Evolutionary conservation across 2,888 invertebrate genomes (phyloP), one percentile per base, ranked within the genome.

Genomic region (Odontomyia ornata): DNA sequence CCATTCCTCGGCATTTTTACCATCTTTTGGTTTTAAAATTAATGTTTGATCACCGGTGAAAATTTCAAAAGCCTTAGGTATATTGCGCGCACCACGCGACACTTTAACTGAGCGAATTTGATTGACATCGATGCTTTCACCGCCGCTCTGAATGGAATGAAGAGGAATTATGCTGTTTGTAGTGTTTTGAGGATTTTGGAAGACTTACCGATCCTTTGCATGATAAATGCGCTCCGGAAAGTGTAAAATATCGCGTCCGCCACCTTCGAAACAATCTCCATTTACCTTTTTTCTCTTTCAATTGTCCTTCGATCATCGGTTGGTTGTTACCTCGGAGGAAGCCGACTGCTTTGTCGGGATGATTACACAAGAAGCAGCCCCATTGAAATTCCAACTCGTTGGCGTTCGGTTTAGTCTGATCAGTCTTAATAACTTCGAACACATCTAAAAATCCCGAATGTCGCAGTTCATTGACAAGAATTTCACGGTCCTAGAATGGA

Each of bases 1-100:
- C 96, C 98, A 98, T 86, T 97, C 95, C 87, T 97, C 97, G 0
- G 96, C 97, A 86, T 97, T 95, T 87, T 95, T 95, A 62, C 95
- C 95, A 85, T 96, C 96, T 86, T 95, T 96, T 7, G 97, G 97
- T 88, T 98, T 97, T 81, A 98, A 90, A 83, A 97, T 95, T 81
- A 96, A 91, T 11, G 95, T 95, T 86, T 95, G 95, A 87, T 97
- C 95, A 75, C 93, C 93, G 0, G 97, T 97, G 88, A 97, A 98
- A 82, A 98, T 97, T 89, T 98, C 97, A 88, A 98, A 98, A 0
- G 97, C 97, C 86, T 96, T 96, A 25, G 97, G 97, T 82, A 97
- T 96, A 88, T 96, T 95, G 75, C 97, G 90, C 11, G 96, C 95
- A 75, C 96, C 94, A 71, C 95, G 90, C 0, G 96, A 94, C 13